These are phyloP conservation scores for Acromyrmex charruanus DNA, from an alignment of 1,140 invertebrate genomes.

Conservation along the genomic window DNA sequence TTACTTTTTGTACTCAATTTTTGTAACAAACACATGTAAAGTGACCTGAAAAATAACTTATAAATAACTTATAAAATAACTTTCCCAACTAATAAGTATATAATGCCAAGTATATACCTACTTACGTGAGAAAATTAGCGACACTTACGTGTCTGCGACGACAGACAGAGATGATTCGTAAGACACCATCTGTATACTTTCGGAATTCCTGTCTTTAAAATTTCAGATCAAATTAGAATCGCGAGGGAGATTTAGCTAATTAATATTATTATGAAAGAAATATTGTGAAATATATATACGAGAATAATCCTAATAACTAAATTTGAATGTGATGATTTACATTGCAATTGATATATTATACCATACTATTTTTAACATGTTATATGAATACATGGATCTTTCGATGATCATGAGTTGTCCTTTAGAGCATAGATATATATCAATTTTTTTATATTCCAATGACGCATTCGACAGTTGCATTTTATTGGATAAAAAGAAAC, in stretches of 20 bases:
- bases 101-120: not conserved
- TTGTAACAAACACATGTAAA: too few relatives aligned
- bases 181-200: not conserved
- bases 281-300: too few relatives aligned
- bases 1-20: too few relatives aligned
- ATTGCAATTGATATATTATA: not conserved
- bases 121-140: slow-evolving; percentile 27
- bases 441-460: slow-evolving; percentile 29
- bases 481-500: not conserved
- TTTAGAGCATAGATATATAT: slow-evolving; percentile 16
- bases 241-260: not conserved
- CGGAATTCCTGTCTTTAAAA: not conserved
- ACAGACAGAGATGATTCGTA: not conserved
- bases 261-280: slow-evolving; percentile 5
- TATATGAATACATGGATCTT: slow-evolving; percentile 33
- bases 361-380: slow-evolving; percentile 44
- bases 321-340: slow-evolving; percentile 12
- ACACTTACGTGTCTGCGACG: not conserved
- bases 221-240: too few relatives aligned
- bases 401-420: not conserved
- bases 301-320: not conserved
- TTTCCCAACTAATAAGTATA: too few relatives aligned
- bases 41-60: too few relatives aligned
- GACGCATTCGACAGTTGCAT: slow-evolving; percentile 8
- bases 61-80: too few relatives aligned